Conservation (phyloP, 2,888 invertebrate species). For the Sinotaia quadrata region DNA sequence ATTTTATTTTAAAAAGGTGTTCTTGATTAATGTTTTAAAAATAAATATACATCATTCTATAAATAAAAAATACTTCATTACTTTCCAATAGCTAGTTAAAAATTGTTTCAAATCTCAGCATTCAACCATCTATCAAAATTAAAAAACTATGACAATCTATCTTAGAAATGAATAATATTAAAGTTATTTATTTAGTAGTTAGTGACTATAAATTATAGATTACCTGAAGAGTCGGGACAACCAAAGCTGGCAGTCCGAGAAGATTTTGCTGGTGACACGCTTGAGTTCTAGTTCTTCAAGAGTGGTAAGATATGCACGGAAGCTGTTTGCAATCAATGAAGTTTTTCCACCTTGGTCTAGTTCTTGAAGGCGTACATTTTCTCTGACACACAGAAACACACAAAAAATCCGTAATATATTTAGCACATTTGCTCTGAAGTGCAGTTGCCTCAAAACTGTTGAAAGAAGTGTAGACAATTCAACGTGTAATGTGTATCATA, state of each 20-base stretch:
- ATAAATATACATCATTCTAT: neutral
- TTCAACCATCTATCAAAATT: no score
- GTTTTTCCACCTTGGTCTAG: constrained; percentile 63
- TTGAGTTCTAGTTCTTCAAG: constrained; percentile 85
- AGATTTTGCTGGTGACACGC: constrained; percentile 85
- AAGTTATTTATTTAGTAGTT: no score
- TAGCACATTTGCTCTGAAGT: no score
- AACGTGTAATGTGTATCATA: no score
- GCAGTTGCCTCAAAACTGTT: neutral
- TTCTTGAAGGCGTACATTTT: constrained; percentile 47
- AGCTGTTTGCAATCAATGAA: constrained; percentile 87
- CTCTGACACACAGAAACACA: constrained; percentile 23
- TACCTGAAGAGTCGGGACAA: constrained; percentile 88
- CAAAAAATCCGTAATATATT: no score
- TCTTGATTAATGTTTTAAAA: no score
- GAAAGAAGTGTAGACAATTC: no score
- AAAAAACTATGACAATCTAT: no score
- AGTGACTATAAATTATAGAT: no score
- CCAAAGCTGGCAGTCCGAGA: constrained; percentile 90
- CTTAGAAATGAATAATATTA: no score
- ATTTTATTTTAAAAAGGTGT: no score
- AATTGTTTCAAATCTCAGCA: no score
- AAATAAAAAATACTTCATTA: neutral
- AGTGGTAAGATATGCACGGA: constrained; percentile 89
- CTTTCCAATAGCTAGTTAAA: neutral